Base-by-base conservation (phyloP, 2,113 vertebrate genomes). In the Aramus guarauna region DNA sequence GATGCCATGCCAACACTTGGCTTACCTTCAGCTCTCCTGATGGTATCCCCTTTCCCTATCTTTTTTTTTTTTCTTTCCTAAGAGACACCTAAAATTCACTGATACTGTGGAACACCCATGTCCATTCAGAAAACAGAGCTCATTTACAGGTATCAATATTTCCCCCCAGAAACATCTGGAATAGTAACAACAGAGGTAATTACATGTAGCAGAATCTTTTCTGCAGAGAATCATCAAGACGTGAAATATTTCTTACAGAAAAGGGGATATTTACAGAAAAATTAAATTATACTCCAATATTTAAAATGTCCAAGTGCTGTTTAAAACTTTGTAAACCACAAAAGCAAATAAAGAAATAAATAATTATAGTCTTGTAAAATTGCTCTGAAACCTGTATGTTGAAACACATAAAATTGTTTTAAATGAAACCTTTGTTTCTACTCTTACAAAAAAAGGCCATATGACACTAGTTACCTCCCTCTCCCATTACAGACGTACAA, bases 71-170 rank as follows among this genome's bases (percentile, higher is more conserved):
- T 36, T 43, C 29, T 43, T 83, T 39, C 21, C 37, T 2, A 21
- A 34, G 2, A 22, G 8, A 18, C 9, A 48, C 10, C 1, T 15
- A 39, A 39, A 50, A 64, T 50, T 59, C 30, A 50, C 5, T 43
- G 23, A 27, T 55, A n/a, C 4, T 55, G 5, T 58, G 30, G 22
- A 72, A 73, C 3, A 27, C 2, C 3, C 6, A 2, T 1, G 5
- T 39, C 4, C 6, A 34, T 72, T 63, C 21, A 72, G 30, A 72
- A 36, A 85, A 71, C 3, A 62, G 18, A 43, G 6, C 2, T 50
- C 11, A 48, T 7, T 63, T 45, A 45, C 7, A 11, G 2, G 4
- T 91, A 32, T 59, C 5, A 8, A 9, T 39, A 39, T 23, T 94
- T 95, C 71, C 1, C 34, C 11, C 7, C 4, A 50, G 19, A 85